Base-by-base conservation (phyloP, 1,140 invertebrate species). In the Drosophila bocki region DNA sequence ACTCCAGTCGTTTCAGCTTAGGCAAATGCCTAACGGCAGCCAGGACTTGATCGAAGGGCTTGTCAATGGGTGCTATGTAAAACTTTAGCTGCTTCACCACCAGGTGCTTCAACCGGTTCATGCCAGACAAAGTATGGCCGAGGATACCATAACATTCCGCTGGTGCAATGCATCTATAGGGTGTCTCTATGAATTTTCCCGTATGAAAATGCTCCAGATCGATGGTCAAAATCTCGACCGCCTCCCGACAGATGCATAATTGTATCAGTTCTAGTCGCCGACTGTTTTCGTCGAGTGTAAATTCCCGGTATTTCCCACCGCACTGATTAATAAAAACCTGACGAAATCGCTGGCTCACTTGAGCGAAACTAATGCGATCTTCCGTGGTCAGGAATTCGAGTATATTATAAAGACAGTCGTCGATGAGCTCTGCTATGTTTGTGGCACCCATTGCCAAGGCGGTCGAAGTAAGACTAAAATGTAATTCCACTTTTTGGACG, bases 281-380 rank as follows among this genome's bases (percentile, higher is more conserved):
- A 29, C 48, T 60, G 3, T 42, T 42, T 15, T 11, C 44, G 9
- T 80, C 53, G 7, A 87, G 7, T 7, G 39, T 50, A 26, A 61
- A 87, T 1, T 80, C 22, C 0, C 71, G 56, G 58, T 67, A 70
- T 33, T 56, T 63, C 15, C 29, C 35, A 1, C 48, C 29, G 26
- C 3, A 33, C 3, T 39, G 13, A 9, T 44, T 42, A 3, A 78
- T 41, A 8, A 78, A 78, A n/a, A 88, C 26, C 35, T 80, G 59
- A 4, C 80, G 84, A 78, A 88, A 88, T 29, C 72, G 48, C 0
- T 33, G 37, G 15, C 80, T 82, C 17, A 70, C 71, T 54, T 83
- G 80, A 0, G 76, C 64, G 17, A 83, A 88, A 29, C 17, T 53
- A 29, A 68, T 63, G 12, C 51, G 45, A 26, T 88, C 80, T 9